Evolutionary conservation across 2,113 vertebrate species (phyloP).

Genomic region (Myrmophylax atrothorax): DNA sequence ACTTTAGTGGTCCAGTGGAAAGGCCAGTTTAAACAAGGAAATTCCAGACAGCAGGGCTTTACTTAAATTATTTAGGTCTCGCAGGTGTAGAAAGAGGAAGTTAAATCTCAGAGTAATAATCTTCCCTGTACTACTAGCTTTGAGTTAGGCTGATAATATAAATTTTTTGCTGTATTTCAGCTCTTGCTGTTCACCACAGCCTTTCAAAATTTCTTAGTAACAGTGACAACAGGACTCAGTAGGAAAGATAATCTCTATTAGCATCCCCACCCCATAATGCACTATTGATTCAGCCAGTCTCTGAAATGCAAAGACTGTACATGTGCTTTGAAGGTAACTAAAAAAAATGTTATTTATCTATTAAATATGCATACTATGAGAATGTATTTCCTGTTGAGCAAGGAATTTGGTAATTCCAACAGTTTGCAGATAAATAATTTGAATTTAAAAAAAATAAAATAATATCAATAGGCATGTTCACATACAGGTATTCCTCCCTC

Average conservation of each 20-base stretch:
- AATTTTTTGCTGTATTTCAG: not conserved
- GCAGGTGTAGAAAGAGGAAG: not conserved
- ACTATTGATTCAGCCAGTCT: not conserved
- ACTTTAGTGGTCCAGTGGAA: not conserved
- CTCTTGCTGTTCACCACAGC: not conserved
- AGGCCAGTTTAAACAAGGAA: not conserved
- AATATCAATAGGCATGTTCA: not conserved
- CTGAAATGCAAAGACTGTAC: not conserved
- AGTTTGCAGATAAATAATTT: not conserved
- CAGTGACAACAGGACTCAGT: not conserved
- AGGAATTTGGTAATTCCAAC: not conserved
- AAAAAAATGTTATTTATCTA: not conserved
- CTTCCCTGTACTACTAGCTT: not conserved
- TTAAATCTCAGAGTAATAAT: not conserved
- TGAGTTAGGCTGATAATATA: not conserved
- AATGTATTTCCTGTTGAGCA: not conserved
- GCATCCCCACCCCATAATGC: not conserved
- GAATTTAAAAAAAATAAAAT: not conserved
- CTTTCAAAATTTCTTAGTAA: not conserved
- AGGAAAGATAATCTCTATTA: not conserved
- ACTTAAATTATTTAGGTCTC: conserved; percentile 6
- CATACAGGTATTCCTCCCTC: fast-evolving
- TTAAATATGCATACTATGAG: not conserved
- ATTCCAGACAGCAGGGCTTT: not conserved
- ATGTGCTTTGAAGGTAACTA: not conserved